phyloP scores from a whole-genome alignment of 2,113 vertebrate genomes.

The Grus americana region DNA sequence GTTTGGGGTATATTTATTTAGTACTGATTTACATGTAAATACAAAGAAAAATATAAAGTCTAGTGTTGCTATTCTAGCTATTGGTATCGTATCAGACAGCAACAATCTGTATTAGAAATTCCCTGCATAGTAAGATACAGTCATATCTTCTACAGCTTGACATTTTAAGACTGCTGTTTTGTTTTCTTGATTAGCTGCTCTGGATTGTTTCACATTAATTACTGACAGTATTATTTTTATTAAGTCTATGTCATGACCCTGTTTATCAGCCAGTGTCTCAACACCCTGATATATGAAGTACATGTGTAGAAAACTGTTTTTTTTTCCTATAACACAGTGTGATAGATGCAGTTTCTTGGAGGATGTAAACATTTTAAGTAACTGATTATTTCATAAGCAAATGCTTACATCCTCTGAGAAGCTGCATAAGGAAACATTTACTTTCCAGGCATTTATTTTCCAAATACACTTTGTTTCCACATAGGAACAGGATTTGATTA shows the following conservation, averaged over 20 bases:
- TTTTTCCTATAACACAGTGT: background rate
- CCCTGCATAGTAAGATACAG: background rate
- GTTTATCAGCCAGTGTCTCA: background rate
- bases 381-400: background rate
- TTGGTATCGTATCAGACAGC: background rate
- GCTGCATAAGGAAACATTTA: background rate
- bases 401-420: background rate
- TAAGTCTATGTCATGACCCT: background rate
- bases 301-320: background rate
- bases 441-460: background rate
- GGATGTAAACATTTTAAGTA: background rate
- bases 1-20: background rate
- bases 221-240: background rate
- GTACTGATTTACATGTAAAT: conserved; percentile 45
- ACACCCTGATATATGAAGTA: background rate
- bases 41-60: background rate
- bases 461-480: background rate
- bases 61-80: background rate
- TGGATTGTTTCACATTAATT: background rate
- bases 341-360: background rate
- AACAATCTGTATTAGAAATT: background rate
- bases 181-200: background rate
- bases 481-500: background rate
- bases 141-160: background rate
- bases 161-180: background rate